Percentiles rank a stretch among this genome's conserved stretches.
These are phyloP conservation scores for Sympetrum striolatum DNA, from an alignment of 2,888 invertebrate genomes.

Conservation along the genomic window DNA sequence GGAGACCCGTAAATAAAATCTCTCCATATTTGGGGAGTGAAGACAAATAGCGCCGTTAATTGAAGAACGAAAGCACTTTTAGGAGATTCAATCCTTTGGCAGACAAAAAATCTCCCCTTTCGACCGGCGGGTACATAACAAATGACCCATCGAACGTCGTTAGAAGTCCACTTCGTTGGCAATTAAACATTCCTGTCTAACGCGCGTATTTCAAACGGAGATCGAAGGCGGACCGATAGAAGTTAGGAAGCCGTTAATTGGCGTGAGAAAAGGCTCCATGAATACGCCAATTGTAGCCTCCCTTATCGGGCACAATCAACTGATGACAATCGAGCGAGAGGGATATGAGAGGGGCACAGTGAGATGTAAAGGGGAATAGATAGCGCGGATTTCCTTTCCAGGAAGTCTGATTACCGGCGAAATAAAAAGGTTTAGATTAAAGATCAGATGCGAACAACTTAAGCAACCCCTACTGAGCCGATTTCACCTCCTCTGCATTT, in stretches of 20 bases:
- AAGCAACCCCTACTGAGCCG: background rate
- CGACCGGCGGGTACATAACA: background rate
- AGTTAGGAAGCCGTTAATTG: background rate
- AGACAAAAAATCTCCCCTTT: background rate
- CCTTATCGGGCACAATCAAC: background rate
- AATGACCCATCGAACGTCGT: background rate
- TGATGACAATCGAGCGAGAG: background rate
- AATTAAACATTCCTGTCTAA: background rate
- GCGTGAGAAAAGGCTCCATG: background rate
- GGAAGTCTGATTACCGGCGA: background rate
- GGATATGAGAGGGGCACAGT: background rate
- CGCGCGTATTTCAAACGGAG: background rate
- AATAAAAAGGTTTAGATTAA: background rate
- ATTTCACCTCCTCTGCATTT: background rate
- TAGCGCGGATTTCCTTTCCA: background rate
- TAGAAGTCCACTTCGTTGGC: background rate
- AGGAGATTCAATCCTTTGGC: background rate
- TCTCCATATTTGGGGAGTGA: background rate
- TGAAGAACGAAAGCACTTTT: background rate
- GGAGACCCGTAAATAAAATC: background rate
- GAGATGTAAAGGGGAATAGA: background rate
- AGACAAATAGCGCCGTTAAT: background rate
- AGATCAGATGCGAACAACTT: background rate
- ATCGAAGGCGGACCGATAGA: background rate
- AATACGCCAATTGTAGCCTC: background rate